Evolutionary conservation across 2,888 invertebrate species (phyloP).

Genomic region (Agrochola circellaris): DNA sequence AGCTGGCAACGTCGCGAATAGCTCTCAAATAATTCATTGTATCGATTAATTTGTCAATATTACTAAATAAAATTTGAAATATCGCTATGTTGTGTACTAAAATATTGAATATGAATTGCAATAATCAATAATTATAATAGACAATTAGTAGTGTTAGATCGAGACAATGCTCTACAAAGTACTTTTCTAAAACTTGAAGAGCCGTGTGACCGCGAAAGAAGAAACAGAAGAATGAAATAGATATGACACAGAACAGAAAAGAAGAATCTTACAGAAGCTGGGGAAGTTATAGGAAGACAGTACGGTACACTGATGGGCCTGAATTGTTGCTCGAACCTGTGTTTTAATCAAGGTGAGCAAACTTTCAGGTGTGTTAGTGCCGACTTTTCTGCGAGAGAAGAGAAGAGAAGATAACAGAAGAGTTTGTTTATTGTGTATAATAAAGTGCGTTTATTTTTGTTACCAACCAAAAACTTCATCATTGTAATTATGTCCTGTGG

Average conservation of each 20-base stretch:
- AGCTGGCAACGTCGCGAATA: not conserved
- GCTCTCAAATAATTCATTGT: not conserved
- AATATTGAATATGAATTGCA: not conserved
- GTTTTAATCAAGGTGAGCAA: slow-evolving; percentile 94
- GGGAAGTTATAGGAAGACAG: slow-evolving; percentile 70
- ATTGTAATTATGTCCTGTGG: not conserved
- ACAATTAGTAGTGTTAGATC: not conserved
- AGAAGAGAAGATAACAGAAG: slow-evolving; percentile 54
- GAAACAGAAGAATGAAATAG: not conserved
- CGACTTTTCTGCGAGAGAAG: slow-evolving; percentile 78
- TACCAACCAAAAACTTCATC: not conserved
- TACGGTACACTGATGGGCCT: slow-evolving; percentile 93
- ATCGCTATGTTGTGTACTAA: not conserved
- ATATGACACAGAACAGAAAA: not conserved
- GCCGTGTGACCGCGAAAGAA: no score
- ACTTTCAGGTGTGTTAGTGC: slow-evolving; percentile 96
- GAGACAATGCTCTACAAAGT: not conserved
- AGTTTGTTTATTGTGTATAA: not conserved
- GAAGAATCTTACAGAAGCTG: not conserved
- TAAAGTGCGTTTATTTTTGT: not conserved
- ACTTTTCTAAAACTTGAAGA: not conserved
- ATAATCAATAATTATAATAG: no score
- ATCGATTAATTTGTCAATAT: not conserved
- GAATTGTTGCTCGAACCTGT: slow-evolving; percentile 96
- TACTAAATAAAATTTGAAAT: not conserved